Evolutionary conservation across 1,140 invertebrate genomes (phyloP).

Genomic region (Yoshiicerus persimilis): DNA sequence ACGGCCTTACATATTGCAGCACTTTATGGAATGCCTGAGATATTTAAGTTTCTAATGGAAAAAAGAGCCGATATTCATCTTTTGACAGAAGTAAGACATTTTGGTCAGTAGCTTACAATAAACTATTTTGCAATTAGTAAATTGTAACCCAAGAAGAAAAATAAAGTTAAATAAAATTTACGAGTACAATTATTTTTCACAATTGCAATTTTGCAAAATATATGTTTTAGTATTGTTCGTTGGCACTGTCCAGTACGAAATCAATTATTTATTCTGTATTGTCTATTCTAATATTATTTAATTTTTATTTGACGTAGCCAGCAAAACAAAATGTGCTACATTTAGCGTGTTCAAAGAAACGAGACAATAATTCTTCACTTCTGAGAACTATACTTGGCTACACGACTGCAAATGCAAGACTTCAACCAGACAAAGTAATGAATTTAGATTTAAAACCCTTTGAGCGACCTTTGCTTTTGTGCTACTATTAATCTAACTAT

Average conservation of each 20-base stretch:
- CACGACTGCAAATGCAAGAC: constrained; percentile 81
- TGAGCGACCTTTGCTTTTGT: too few species aligned
- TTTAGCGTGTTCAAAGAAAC: constrained; percentile 83
- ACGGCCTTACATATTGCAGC: constrained; percentile 83
- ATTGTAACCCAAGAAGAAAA: not conserved
- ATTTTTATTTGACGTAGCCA: constrained; percentile 53
- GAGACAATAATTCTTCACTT: constrained; percentile 82
- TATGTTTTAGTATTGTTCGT: not conserved
- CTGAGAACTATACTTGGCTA: constrained; percentile 77
- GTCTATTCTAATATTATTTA: not conserved
- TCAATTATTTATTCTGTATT: not conserved
- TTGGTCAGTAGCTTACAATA: not conserved
- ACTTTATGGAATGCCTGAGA: constrained; percentile 90
- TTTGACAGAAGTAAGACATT: constrained; percentile 79
- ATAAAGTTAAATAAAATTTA: not conserved
- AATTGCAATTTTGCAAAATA: not conserved
- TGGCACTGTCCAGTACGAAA: too few species aligned
- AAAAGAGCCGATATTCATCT: constrained; percentile 89
- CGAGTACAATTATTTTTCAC: not conserved
- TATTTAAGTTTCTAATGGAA: constrained; percentile 83
- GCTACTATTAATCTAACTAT: too few species aligned
- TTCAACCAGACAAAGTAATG: constrained; percentile 75
- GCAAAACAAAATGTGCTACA: constrained; percentile 84
- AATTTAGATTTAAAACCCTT: not conserved
- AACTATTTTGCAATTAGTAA: not conserved